Percentiles rank a stretch among this genome's conserved stretches.
Evolutionary conservation across 23 tunicate species (phyloP).

Genomic region (Corella eumyota): DNA sequence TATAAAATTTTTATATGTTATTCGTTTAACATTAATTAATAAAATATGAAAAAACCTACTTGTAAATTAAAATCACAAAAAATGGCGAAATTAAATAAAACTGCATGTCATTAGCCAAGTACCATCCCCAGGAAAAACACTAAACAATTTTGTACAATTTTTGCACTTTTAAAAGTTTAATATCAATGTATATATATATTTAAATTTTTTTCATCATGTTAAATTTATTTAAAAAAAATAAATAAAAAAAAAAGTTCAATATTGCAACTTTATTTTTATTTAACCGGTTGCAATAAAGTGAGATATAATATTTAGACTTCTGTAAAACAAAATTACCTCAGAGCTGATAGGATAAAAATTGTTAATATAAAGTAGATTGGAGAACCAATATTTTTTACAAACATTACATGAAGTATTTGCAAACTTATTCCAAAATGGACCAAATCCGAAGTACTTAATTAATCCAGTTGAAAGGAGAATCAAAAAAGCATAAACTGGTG

Average conservation of each 20-base stretch:
- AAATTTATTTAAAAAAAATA: not conserved
- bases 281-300: not conserved
- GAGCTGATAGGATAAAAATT: slow-evolving; percentile 79
- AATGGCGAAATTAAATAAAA: slow-evolving; percentile 62
- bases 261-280: not conserved
- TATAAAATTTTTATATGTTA: slow-evolving; percentile 10
- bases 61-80: slow-evolving; percentile 43
- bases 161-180: not conserved
- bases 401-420: not conserved
- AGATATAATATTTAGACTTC: too few species aligned
- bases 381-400: slow-evolving; percentile 72
- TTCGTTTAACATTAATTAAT: too few species aligned
- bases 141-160: too few species aligned
- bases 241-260: not conserved
- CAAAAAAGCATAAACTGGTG: slow-evolving; percentile 54
- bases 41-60: too few species aligned
- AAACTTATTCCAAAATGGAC: slow-evolving; percentile 27
- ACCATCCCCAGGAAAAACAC: slow-evolving; percentile 80
- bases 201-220: not conserved
- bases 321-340: too few species aligned
- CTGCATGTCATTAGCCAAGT: slow-evolving; percentile 90
- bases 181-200: not conserved
- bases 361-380: slow-evolving; percentile 75
- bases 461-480: slow-evolving; percentile 51
- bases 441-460: slow-evolving; percentile 40